Conservation (phyloP, 2,888 invertebrate genomes). For the Drosophila pegasa region DNA sequence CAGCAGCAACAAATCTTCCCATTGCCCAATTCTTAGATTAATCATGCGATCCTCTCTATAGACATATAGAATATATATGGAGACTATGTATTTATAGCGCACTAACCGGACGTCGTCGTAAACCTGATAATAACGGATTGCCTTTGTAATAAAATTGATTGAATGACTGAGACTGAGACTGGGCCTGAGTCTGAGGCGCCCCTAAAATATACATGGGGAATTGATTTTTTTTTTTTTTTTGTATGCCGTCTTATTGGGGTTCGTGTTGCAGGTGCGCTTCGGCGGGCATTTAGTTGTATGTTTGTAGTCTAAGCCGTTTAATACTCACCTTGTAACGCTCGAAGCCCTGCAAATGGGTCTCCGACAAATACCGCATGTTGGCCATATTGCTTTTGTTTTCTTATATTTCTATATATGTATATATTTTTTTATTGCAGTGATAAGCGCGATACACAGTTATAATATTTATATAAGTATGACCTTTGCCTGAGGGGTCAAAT, state of each 20-base stretch:
- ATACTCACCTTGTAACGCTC: conserved; percentile 85
- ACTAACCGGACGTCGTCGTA: conserved; percentile 33
- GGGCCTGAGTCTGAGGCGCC: too few relatives aligned
- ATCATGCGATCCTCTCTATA: conserved; percentile 11
- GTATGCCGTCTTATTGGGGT: not conserved
- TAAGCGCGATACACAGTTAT: conserved; percentile 48
- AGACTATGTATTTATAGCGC: conserved; percentile 1
- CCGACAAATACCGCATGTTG: conserved; percentile 83
- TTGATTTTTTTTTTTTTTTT: conserved; percentile 63
- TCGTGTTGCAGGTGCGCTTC: conserved; percentile 6
- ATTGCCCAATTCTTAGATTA: conserved; percentile 44
- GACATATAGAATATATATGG: not conserved
- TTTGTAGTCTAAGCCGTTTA: conserved; percentile 12
- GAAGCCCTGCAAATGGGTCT: conserved; percentile 84
- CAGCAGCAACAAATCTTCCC: conserved; percentile 9
- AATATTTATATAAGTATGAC: conserved; percentile 32
- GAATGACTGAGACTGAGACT: too few relatives aligned
- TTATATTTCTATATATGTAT: not conserved
- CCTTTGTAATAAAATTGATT: conserved; percentile 24
- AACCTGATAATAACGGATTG: conserved; percentile 24
- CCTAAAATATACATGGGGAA: conserved; percentile 35
- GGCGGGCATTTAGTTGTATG: not conserved
- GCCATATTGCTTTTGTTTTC: conserved; percentile 73
- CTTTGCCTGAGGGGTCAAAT: conserved; percentile 39
- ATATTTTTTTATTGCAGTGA: conserved; percentile 38